Evolutionary conservation across 37 sponge, comb jelly and placozoan species (phyloP), one percentile per base, ranked within the genome.

Genomic region (Oopsacas minuta): DNA sequence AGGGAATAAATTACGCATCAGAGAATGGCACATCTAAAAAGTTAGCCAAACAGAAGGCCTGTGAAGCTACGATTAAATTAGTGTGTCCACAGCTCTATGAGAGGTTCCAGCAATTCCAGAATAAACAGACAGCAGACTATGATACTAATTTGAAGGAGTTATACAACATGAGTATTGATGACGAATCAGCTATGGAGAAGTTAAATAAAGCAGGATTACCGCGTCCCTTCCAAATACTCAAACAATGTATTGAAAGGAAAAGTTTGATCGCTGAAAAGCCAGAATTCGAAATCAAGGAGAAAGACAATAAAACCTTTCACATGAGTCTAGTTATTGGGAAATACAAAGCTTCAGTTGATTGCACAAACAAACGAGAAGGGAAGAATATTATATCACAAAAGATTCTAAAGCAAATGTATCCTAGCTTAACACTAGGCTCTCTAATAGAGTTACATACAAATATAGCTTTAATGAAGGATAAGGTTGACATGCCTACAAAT

Each of bases 1-100:
- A 81, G 15, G 83, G 85, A 22, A 52, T 86, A 12, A 20, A 35
- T 28, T 90, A 90, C 39, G 87, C 85, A 20, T 49, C 38, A 38
- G 90, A 85, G 81, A 36, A 23, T 1, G 87, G 53, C 3, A 30
- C 61, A 36, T 84, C 84, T n/a, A 90, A 90, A 81, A 90, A 81
- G 51, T 28, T 37, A 42, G 90, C 90, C 37, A 90, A 90, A 37
- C 85, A 86, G 35, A 37, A 37, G 5, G 90, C 90, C 52, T 85
- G 90, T 84, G 30, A 35, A 42, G 20, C 22, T 12, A 61, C 75
- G 28, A 32, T 61, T 25, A 61, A 61, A 61, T 34, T 61, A 3
- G 75, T 61, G 28, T 61, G 75, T n/a, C 75, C 75, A 20, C 75
- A 61, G 22, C 3, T 61, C 28, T 61, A 61, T 12, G 32, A 61